Evolutionary conservation across 2,888 invertebrate species (phyloP), one percentile per base, ranked within the genome.

Genomic region (Rhagonycha fulva): DNA sequence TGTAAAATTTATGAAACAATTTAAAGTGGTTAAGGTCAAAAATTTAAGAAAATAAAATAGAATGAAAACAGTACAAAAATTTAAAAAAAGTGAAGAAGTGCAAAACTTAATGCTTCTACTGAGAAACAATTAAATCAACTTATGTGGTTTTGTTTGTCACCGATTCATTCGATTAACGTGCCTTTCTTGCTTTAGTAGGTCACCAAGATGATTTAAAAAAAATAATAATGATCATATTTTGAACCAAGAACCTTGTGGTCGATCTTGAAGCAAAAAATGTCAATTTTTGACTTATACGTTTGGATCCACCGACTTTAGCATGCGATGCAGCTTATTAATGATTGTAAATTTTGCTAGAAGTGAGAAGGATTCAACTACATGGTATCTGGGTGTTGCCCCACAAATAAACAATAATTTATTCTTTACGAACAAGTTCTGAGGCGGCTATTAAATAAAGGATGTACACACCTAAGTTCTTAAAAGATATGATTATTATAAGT

Each of bases 321-420:
- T 12, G 32, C 32, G 32, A 5, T 32, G 4, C 32, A 32, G 32
- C 32, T 32, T n/a, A 32, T 12, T 32, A 62, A 62, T 19, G 19
- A 66, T 24, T 66, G 9, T 24, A 23, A 66, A 66, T 24, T 66
- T 66, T 66, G 10, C 5, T 66, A 66, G 24, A 24, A 66, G 63
- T 24, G 63, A 23, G 63, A 66, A 66, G 24, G 23, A 66, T 66
- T 26, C 26, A 12, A 24, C 63, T 24, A 19, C 63, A 47, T n/a
- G 47, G 47, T 66, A n/a, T 66, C 26, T 66, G 63, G 63, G 26
- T 14, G 63, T 66, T 66, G 63, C 63, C 63, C 63, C 19, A 66
- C 63, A 66, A 66, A 66, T 66, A 66, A 66, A 66, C 26, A 66
- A 66, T 66, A 66, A 66, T 66, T 66, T 66, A 66, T 66, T 66